A percentile compares a stretch with the other conserved stretches of the same genome.
Evolutionary conservation across 2,113 vertebrate species (phyloP).

Genomic region (Megatriorchis doriae): DNA sequence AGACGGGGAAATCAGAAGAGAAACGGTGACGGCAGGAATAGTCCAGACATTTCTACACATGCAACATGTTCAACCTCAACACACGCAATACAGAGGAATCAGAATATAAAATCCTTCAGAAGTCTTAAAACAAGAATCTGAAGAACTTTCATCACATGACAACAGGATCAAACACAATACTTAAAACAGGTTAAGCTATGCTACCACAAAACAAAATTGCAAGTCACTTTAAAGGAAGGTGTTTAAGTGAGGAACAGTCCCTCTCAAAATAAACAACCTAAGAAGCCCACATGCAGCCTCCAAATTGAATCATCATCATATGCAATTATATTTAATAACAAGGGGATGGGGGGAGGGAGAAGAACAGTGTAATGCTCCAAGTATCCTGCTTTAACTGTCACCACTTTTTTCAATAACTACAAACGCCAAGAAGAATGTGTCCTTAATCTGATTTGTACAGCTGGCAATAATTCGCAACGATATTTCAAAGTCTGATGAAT

Average conservation of each 20-base stretch:
- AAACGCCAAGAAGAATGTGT: neutral
- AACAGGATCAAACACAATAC: neutral
- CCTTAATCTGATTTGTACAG: neutral
- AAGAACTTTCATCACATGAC: neutral
- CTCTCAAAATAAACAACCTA: neutral
- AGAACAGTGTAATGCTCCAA: neutral
- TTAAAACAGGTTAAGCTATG: neutral
- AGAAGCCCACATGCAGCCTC: neutral
- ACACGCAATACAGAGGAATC: neutral
- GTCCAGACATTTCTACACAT: neutral
- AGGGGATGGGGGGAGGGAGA: rapidly evolving
- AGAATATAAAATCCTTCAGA: neutral
- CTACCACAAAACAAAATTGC: neutral
- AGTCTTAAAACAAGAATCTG: neutral
- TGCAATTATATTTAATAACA: neutral
- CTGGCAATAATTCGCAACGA: neutral
- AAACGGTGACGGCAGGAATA: neutral
- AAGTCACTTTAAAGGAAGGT: neutral
- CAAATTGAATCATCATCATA: neutral
- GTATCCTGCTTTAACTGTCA: neutral
- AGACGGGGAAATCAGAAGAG: neutral
- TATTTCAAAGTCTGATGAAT: neutral
- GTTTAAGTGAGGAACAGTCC: neutral
- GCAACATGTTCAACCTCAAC: neutral
- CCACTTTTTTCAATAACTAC: neutral